A percentile compares a stretch with the other conserved stretches of the same genome.
These are phyloP conservation scores for Ferrisia virgata DNA, from an alignment of 2,888 invertebrate species.

Conservation along the genomic window DNA sequence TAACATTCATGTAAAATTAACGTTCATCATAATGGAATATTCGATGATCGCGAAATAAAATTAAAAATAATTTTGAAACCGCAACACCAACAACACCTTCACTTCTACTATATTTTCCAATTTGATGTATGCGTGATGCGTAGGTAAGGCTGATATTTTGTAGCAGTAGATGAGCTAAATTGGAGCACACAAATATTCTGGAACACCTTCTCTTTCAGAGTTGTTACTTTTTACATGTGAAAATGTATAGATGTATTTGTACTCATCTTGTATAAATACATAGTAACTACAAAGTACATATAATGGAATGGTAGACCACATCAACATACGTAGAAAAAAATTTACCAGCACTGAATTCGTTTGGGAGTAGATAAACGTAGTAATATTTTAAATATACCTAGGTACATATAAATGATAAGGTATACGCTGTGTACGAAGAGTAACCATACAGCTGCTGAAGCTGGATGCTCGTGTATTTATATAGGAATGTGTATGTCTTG, in stretches of 20 bases:
- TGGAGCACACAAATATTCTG: too few relatives aligned
- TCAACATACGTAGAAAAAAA: background rate
- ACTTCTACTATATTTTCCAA: background rate
- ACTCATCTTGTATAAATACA: too few relatives aligned
- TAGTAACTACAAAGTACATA: too few relatives aligned
- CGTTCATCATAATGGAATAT: constrained; percentile 6
- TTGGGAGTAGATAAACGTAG: background rate
- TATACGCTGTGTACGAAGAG: too few relatives aligned
- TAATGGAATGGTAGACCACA: too few relatives aligned
- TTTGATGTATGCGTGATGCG: background rate
- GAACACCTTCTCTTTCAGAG: too few relatives aligned
- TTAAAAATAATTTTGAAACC: background rate
- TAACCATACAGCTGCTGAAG: too few relatives aligned
- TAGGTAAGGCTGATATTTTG: too few relatives aligned
- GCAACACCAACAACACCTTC: background rate
- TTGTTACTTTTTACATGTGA: too few relatives aligned
- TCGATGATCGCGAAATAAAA: constrained; percentile 13
- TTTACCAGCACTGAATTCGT: background rate
- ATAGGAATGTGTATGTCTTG: background rate
- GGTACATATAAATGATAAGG: too few relatives aligned
- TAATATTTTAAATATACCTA: background rate
- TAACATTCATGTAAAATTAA: constrained; percentile 16
- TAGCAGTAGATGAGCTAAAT: too few relatives aligned
- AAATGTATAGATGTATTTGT: too few relatives aligned
- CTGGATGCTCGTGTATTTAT: background rate